Evolutionary conservation across 2,888 invertebrate species (phyloP).

Genomic region (Tyria jacobaeae): DNA sequence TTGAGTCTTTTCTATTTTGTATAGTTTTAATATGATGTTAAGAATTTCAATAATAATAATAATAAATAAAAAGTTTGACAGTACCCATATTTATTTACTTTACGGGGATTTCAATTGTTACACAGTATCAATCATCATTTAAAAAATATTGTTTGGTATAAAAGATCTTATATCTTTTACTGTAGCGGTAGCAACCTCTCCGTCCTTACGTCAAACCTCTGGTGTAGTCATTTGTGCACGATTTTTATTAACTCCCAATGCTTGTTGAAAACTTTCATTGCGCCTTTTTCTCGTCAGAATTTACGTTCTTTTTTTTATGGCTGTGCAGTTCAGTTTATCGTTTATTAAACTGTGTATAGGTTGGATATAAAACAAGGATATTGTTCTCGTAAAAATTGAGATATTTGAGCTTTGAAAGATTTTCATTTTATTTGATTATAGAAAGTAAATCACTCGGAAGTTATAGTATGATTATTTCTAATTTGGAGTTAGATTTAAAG

Average conservation of each 20-base stretch:
- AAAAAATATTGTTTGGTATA: not conserved
- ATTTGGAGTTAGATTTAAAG: conserved; percentile 22
- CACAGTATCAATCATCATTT: too few relatives aligned
- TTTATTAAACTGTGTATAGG: conserved; percentile 73
- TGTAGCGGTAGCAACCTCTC: not conserved
- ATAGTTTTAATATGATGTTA: too few relatives aligned
- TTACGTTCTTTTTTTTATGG: conserved; percentile 69
- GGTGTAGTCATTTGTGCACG: conserved; percentile 76
- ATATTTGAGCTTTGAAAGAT: conserved; percentile 33
- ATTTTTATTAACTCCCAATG: conserved; percentile 82
- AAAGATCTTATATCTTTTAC: not conserved
- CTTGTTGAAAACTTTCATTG: conserved; percentile 63
- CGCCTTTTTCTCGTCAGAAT: conserved; percentile 68
- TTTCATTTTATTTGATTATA: conserved; percentile 41
- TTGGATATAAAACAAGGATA: conserved; percentile 60
- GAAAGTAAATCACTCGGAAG: conserved; percentile 43
- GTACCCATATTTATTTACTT: too few relatives aligned
- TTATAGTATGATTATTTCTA: conserved; percentile 42
- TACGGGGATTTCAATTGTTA: too few relatives aligned
- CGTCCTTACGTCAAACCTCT: conserved; percentile 69
- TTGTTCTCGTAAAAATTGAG: conserved; percentile 49
- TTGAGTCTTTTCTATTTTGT: too few relatives aligned
- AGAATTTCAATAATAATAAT: too few relatives aligned
- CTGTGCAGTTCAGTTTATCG: conserved; percentile 73
- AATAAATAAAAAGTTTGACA: too few relatives aligned